Percentiles rank a stretch among this genome's conserved stretches.
Conservation (phyloP, 2,888 invertebrate genomes). For the Uloborus plumipes region DNA sequence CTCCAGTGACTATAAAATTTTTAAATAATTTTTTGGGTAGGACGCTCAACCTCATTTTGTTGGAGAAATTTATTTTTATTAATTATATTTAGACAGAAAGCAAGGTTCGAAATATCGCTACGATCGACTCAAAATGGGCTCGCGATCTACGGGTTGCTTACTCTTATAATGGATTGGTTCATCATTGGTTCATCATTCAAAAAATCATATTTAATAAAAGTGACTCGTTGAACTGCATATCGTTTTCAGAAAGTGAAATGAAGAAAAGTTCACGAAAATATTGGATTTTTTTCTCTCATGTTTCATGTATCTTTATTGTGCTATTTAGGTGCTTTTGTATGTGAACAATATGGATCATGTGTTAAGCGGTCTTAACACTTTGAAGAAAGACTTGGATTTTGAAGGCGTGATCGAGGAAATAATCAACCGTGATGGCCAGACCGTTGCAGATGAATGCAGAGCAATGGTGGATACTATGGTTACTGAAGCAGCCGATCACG, state of each 20-base stretch:
- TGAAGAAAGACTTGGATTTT: slow-evolving; percentile 91
- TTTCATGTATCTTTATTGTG: neutral
- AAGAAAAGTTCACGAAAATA: too few species aligned
- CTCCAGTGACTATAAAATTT: too few species aligned
- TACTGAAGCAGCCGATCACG: slow-evolving; percentile 88
- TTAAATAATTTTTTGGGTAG: too few species aligned
- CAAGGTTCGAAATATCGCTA: too few species aligned
- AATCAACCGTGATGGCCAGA: slow-evolving; percentile 80
- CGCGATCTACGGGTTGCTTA: too few species aligned
- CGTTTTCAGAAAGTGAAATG: neutral
- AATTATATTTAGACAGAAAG: too few species aligned
- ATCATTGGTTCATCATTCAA: too few species aligned
- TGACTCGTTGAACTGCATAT: neutral
- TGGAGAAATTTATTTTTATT: too few species aligned
- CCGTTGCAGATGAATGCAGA: slow-evolving; percentile 85
- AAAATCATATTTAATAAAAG: neutral
- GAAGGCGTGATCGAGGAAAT: slow-evolving; percentile 81
- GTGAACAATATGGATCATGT: slow-evolving; percentile 18
- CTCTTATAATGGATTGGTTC: too few species aligned
- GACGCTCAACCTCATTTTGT: too few species aligned
- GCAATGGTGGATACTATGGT: slow-evolving; percentile 86
- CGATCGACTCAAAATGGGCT: too few species aligned
- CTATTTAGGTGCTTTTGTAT: slow-evolving; percentile 20
- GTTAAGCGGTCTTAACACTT: slow-evolving; percentile 91
- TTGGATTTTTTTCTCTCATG: too few species aligned